phyloP scores from a whole-genome alignment of 2,113 vertebrate species.

The Hepsetus odoe region DNA sequence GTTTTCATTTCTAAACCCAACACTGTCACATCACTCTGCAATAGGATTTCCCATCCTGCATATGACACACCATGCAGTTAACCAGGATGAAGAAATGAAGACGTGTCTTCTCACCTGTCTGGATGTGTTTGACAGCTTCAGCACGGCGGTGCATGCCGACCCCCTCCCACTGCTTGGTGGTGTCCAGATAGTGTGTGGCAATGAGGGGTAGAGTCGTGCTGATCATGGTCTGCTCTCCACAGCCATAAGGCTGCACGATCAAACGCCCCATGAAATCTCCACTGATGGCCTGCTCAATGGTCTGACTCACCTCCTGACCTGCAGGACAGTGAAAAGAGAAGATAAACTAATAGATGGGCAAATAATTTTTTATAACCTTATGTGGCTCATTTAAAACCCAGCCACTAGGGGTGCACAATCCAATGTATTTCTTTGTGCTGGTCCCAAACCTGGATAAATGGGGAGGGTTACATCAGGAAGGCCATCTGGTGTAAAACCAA shows the following conservation, averaged over 20 bases:
- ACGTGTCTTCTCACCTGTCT: slow-evolving; percentile 46
- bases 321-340: not conserved
- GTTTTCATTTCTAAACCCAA: too few relatives aligned
- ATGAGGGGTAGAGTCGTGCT: slow-evolving; percentile 44
- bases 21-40: too few relatives aligned
- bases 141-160: slow-evolving; percentile 50
- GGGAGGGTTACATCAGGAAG: too few relatives aligned
- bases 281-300: slow-evolving; percentile 58
- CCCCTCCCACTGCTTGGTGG: slow-evolving; percentile 60
- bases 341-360: not conserved
- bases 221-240: slow-evolving; percentile 65
- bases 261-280: slow-evolving; percentile 32
- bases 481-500: too few relatives aligned
- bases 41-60: too few relatives aligned
- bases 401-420: too few relatives aligned
- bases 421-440: too few relatives aligned
- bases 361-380: not conserved
- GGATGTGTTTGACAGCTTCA: slow-evolving; percentile 57
- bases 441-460: too few relatives aligned
- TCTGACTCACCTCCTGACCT: slow-evolving; percentile 66
- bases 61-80: too few relatives aligned
- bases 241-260: slow-evolving; percentile 52
- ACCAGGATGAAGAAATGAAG: not conserved
- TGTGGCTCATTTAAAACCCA: too few relatives aligned
- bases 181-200: slow-evolving; percentile 61